These are phyloP conservation scores for Ommatoiulus sabulosus DNA, from an alignment of 2,888 invertebrate genomes.

Conservation along the genomic window DNA sequence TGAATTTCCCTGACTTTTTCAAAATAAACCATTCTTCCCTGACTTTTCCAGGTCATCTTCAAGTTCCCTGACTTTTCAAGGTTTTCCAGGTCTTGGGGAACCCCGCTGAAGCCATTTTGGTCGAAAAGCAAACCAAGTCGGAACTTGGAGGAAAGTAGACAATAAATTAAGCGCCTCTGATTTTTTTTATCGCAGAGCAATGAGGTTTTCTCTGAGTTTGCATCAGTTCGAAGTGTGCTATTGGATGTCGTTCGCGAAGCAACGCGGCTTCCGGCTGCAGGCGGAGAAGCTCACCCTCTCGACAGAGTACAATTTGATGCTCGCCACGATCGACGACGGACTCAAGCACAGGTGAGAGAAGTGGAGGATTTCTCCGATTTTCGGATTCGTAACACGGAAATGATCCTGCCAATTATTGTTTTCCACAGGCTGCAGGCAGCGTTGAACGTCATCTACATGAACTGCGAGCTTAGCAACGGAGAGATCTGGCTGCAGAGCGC, in stretches of 20 bases:
- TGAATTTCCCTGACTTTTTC: too few relatives aligned
- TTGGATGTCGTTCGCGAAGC: constrained; percentile 98
- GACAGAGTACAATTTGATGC: constrained; percentile 74
- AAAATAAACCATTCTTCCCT: too few relatives aligned
- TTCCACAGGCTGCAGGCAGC: constrained; percentile 80
- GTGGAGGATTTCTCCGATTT: background rate
- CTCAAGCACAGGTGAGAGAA: constrained; percentile 74
- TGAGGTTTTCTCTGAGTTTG: constrained; percentile 86
- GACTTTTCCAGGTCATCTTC: too few relatives aligned
- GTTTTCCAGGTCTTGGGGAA: too few relatives aligned
- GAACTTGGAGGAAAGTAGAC: background rate
- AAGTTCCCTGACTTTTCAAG: too few relatives aligned
- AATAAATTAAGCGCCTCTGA: background rate
- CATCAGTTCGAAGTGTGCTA: constrained; percentile 85
- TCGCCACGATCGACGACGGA: constrained; percentile 83
- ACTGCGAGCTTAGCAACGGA: constrained; percentile 90
- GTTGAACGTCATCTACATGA: constrained; percentile 94
- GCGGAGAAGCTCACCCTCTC: constrained; percentile 85
- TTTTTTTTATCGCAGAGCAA: constrained; percentile 63
- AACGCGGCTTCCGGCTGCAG: constrained; percentile 88
- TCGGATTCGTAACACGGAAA: background rate
- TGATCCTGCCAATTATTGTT: background rate
- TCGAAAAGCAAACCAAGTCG: background rate
- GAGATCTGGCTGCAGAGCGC: constrained; percentile 86
- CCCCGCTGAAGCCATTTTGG: background rate